These are phyloP conservation scores for Madoqua kirkii DNA, from an alignment of 2,113 vertebrate species.

Conservation along the genomic window DNA sequence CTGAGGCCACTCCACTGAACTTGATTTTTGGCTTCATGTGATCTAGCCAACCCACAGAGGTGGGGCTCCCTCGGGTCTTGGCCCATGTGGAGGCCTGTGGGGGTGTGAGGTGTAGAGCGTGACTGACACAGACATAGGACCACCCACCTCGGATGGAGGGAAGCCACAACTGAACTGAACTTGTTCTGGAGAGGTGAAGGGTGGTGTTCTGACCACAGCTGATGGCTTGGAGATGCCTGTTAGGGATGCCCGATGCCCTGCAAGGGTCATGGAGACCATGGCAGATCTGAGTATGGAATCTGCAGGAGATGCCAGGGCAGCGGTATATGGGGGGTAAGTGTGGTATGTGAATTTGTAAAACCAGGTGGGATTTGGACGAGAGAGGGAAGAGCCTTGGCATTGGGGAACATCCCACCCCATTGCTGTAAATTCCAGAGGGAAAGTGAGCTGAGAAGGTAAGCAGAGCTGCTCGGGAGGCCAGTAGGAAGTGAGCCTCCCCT, in stretches of 20 bases:
- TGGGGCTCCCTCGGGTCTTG: not conserved
- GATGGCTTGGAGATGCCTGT: not conserved
- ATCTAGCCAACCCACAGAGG: not conserved
- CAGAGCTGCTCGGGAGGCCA: rapidly evolving
- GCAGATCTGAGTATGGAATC: not conserved
- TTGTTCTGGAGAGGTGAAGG: not conserved
- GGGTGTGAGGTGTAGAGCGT: not conserved
- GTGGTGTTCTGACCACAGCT: not conserved
- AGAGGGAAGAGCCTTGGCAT: rapidly evolving
- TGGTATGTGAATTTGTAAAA: not conserved
- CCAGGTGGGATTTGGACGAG: rapidly evolving
- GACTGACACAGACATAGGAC: not conserved
- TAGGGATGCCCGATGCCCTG: rapidly evolving
- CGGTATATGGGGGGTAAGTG: rapidly evolving
- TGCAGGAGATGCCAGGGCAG: not conserved
- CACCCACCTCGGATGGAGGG: not conserved
- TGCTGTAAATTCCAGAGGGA: not conserved
- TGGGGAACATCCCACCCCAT: rapidly evolving
- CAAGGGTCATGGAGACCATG: rapidly evolving
- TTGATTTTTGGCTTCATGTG: not conserved
- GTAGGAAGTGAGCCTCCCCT: rapidly evolving
- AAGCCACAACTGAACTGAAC: not conserved
- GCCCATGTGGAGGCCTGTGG: not conserved
- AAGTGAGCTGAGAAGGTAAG: not conserved
- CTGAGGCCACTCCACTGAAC: not conserved